Base-by-base conservation (phyloP, 2,797 vertebrate species). In the Crenichthys baileyi region DNA sequence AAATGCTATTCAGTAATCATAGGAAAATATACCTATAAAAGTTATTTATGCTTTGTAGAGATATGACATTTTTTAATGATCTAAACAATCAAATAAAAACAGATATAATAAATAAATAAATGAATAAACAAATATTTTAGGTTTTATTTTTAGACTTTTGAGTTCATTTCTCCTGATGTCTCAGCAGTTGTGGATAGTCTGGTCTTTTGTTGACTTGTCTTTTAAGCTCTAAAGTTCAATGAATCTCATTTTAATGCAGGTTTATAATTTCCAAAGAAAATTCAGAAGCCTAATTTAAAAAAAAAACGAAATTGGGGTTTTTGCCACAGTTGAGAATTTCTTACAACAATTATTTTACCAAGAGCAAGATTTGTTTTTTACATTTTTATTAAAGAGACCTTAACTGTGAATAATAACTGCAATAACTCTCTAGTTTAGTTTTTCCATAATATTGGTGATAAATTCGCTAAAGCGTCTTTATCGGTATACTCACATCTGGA, bases 401-500 rank as follows among this genome's bases (percentile, higher is more conserved):
- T 7, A 39, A 36, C 2, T 39, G 3, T 39, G 31, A 67, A 67
- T 67, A 41, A 41, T 24, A 9, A 41, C 36, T n/a, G 9, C 36
- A 46, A 70, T 26, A n/a, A 15, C 3, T 46, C 36, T 26, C 8
- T 13, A 46, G 46, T 18, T 70, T 2, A 68, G 22, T 68, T 13
- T 7, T 15, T 1, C 5, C 51, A 24, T 39, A 67, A 44, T 46
- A 5, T 68, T 41, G 16, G 7, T 24, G 18, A 39, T 67, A 67
- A 41, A 24, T 22, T 9, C 3, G 2, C 39, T 22, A 41, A 24
- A 7, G 5, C 20, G 24, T 11, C 9, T 67, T 70, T 46, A 44
- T n/a, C 26, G 18, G 6, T 61, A 36, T 55, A 89, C 97, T 91
- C 93, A 98, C 97, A 98, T 98, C 85, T 97, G 97, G 44, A 98